Conservation (phyloP, 1,140 invertebrate species). For the Rhynchophorus ferrugineus region DNA sequence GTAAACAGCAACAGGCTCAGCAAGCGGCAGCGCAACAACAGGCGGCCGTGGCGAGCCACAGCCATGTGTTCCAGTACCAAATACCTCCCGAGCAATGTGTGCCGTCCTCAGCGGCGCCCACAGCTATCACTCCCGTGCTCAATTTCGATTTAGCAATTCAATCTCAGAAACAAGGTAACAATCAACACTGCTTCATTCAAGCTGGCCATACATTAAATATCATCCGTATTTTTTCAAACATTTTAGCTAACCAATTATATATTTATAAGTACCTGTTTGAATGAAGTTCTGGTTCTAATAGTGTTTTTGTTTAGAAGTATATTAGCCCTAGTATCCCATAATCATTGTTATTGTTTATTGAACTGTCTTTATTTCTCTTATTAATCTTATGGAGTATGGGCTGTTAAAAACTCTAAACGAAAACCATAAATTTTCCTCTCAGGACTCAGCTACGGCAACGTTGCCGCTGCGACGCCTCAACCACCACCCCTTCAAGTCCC, state of each 20-base stretch:
- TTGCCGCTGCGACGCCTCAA: constrained; percentile 3
- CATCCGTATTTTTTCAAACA: background rate
- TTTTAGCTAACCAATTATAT: too few relatives aligned
- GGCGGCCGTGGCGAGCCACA: constrained; percentile 25
- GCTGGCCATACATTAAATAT: background rate
- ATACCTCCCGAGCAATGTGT: constrained; percentile 32
- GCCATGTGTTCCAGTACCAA: constrained; percentile 38
- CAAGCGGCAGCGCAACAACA: constrained; percentile 9
- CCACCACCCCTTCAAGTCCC: constrained; percentile 30
- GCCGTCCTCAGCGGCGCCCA: constrained; percentile 23
- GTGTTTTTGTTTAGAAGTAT: background rate
- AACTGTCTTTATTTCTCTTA: background rate
- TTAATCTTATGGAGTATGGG: too few relatives aligned
- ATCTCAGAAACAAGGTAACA: constrained; percentile 33
- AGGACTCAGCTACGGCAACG: constrained; percentile 16
- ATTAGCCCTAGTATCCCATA: background rate
- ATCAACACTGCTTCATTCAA: background rate
- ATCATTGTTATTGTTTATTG: background rate
- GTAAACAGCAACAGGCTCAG: constrained; percentile 43
- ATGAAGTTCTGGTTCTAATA: too few relatives aligned
- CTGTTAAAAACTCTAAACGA: too few relatives aligned
- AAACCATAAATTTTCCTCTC: background rate
- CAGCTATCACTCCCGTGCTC: constrained; percentile 33
- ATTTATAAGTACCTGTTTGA: too few relatives aligned
- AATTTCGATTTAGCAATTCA: constrained; percentile 38